Percentiles rank a stretch among this genome's conserved stretches.
Conservation (phyloP, 2,797 vertebrate species). For the Anomalospiza imberbis region DNA sequence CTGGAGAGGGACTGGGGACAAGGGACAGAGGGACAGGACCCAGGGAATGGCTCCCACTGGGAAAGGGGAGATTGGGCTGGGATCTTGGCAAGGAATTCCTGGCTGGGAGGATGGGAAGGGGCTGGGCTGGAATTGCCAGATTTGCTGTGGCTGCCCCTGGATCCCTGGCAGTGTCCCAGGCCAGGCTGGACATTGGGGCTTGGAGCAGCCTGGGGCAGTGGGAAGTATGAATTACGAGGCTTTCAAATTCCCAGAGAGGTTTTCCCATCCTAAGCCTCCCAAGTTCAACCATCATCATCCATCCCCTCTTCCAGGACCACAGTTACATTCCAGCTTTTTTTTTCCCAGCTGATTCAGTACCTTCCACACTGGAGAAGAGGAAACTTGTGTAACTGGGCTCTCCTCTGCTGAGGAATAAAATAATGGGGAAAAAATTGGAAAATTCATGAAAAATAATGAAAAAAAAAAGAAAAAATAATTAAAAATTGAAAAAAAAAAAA, state of each 20-base stretch:
- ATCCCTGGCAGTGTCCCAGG: not conserved
- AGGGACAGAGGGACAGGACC: not conserved
- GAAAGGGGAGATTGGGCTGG: not conserved
- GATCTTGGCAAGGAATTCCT: not conserved
- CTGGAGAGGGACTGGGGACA: not conserved
- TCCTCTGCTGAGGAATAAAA: accelerated
- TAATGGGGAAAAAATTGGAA: not conserved
- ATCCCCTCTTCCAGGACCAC: not conserved
- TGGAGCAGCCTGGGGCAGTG: accelerated
- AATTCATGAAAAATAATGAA: not conserved
- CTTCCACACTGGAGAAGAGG: not conserved
- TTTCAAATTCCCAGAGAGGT: not conserved
- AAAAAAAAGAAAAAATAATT: not conserved
- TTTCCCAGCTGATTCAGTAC: not conserved
- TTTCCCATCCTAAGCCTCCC: not conserved
- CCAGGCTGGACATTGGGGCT: not conserved
- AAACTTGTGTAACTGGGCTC: not conserved
- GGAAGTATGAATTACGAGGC: accelerated
- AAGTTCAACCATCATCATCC: not conserved
- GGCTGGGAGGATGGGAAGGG: no score
- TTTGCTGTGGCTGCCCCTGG: no score
- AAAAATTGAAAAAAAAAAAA: not conserved
- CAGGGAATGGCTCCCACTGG: not conserved
- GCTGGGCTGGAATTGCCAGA: not conserved
- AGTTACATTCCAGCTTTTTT: not conserved